Conservation (phyloP, 2,888 invertebrate genomes). For the Drosophila fungiperda region DNA sequence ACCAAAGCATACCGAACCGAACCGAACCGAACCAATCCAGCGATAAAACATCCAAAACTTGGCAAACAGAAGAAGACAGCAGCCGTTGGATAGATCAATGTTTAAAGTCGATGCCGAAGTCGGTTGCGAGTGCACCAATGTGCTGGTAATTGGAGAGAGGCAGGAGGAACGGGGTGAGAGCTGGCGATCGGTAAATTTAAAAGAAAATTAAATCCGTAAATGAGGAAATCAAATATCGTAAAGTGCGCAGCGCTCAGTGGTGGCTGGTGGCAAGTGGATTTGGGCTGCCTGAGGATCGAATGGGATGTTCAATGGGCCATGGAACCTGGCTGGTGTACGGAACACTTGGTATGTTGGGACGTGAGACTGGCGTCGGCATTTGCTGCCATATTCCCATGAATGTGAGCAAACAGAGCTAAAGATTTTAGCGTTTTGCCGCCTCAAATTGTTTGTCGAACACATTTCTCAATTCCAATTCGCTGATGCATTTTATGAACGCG, state of each 20-base stretch:
- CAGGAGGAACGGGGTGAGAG: conserved; percentile 41
- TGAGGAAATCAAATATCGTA: conserved; percentile 84
- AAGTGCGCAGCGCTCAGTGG: conserved; percentile 76
- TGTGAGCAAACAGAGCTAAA: conserved; percentile 72
- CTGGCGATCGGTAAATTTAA: conserved; percentile 81
- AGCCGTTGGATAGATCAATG: conserved; percentile 14
- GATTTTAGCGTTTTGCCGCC: conserved; percentile 72
- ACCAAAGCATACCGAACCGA: conserved; percentile 32
- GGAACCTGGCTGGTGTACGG: conserved; percentile 2
- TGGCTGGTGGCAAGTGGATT: conserved; percentile 60
- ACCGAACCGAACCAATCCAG: conserved; percentile 68
- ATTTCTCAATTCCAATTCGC: conserved; percentile 76
- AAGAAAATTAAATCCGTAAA: conserved; percentile 84
- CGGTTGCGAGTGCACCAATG: conserved; percentile 16
- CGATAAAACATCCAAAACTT: conserved; percentile 78
- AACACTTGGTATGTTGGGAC: conserved; percentile 7
- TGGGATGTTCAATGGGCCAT: conserved; percentile 58
- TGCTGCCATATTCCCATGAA: conserved; percentile 77
- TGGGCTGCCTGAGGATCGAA: conserved; percentile 52
- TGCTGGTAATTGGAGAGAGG: neutral
- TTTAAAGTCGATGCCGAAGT: neutral
- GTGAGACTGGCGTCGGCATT: conserved; percentile 50
- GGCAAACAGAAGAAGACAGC: conserved; percentile 59
- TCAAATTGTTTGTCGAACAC: conserved; percentile 70
- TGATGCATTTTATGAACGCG: conserved; percentile 83